Conservation (phyloP, 2,797 vertebrate genomes). For the Bucorvus abyssinicus region DNA sequence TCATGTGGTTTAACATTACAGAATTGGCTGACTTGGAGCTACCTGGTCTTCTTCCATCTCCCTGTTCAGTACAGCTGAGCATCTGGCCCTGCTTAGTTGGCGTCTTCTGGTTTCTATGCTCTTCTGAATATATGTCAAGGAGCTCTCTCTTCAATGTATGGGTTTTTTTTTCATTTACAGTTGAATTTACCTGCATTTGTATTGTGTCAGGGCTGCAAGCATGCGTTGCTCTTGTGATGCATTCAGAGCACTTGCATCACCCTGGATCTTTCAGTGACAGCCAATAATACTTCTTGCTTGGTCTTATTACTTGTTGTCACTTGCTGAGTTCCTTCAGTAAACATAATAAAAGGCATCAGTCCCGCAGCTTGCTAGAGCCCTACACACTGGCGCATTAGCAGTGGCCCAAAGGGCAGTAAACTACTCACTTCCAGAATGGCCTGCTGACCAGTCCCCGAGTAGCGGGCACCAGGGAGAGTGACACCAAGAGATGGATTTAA, state of each 20-base stretch:
- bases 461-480: not conserved
- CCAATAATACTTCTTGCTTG: not conserved
- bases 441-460: not conserved
- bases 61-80: not conserved
- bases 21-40: not conserved
- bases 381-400: not conserved
- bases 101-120: not conserved
- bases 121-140: not conserved
- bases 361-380: not conserved
- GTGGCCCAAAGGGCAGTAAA: not conserved
- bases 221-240: not conserved
- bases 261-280: not conserved
- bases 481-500: not conserved
- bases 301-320: not conserved
- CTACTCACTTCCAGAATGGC: not conserved
- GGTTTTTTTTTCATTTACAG: not conserved
- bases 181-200: not conserved
- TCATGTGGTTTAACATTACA: not conserved
- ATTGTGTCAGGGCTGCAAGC: not conserved
- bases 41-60: not conserved
- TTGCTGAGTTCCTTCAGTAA: not conserved
- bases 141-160: not conserved
- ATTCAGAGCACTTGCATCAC: rapidly evolving
- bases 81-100: not conserved
- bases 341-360: not conserved